Percentiles rank a stretch among this genome's conserved stretches.
Evolutionary conservation across 2,113 vertebrate species (phyloP).

Genomic region (Aptenodytes forsteri): DNA sequence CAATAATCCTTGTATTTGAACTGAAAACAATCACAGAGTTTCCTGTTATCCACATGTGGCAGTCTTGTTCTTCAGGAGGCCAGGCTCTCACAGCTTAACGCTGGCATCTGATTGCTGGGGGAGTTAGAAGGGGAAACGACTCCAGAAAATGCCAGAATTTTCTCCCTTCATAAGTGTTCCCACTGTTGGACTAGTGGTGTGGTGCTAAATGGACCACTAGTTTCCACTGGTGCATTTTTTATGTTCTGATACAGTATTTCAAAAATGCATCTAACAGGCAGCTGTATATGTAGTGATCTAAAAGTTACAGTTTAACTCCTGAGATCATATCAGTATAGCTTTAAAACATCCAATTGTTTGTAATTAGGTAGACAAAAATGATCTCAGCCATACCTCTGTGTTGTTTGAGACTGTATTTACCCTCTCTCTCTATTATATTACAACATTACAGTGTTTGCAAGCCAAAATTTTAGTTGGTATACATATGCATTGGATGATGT

Average conservation of each 20-base stretch:
- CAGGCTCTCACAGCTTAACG: background rate
- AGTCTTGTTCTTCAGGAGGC: background rate
- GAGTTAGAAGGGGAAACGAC: background rate
- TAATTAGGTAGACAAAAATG: background rate
- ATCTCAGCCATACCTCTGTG: background rate
- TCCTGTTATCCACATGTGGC: background rate
- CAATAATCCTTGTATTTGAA: background rate
- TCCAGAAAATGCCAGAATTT: background rate
- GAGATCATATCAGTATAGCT: background rate
- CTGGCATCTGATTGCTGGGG: background rate
- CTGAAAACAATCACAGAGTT: background rate
- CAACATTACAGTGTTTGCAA: background rate
- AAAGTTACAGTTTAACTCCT: background rate
- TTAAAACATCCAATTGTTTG: background rate
- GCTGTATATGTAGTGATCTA: background rate
- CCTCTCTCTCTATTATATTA: background rate
- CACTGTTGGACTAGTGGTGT: rapidly evolving
- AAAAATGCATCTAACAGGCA: background rate
- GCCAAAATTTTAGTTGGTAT: background rate
- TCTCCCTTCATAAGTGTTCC: background rate
- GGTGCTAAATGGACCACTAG: background rate
- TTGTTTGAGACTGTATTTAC: background rate
- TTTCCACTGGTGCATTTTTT: background rate
- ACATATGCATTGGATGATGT: background rate
- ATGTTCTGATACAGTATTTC: background rate